Conservation (phyloP, 53 echinoderm and acorn worm species). For the Hippasteria phrygiana region DNA sequence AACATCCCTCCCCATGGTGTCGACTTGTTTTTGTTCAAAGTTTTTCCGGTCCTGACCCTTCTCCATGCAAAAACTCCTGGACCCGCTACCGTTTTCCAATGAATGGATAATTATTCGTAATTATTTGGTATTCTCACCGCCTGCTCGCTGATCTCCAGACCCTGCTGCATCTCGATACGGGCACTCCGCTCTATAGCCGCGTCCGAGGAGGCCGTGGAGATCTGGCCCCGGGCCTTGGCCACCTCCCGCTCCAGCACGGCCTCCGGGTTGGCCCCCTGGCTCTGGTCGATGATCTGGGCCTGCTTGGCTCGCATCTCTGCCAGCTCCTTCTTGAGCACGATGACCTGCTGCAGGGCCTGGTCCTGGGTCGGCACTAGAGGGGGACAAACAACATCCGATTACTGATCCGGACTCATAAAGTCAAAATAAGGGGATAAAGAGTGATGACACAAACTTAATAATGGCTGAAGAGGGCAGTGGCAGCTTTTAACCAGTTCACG, state of each 20-base stretch:
- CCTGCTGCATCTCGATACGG: slow-evolving; percentile 89
- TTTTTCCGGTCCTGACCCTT: no score
- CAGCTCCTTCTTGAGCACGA: slow-evolving; percentile 96
- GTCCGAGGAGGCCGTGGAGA: slow-evolving; percentile 79
- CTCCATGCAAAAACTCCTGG: no score
- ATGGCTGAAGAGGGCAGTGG: no score
- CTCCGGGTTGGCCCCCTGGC: slow-evolving; percentile 70
- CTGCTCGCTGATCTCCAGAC: slow-evolving; percentile 93
- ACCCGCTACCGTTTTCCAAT: no score
- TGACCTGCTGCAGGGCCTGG: slow-evolving; percentile 98
- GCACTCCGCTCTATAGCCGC: slow-evolving; percentile 97
- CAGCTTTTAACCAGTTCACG: no score
- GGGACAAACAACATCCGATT: not conserved
- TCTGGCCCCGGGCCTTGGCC: slow-evolving; percentile 90
- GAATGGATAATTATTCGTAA: not conserved
- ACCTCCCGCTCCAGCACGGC: slow-evolving; percentile 85
- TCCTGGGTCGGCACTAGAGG: slow-evolving; percentile 95
- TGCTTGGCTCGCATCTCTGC: slow-evolving; percentile 99
- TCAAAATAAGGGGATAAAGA: no score
- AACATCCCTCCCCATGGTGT: no score
- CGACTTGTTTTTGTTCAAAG: no score
- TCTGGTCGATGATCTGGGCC: slow-evolving; percentile 81
- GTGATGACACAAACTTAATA: no score
- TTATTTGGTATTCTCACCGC: slow-evolving; percentile 66
- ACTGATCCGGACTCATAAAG: no score